phyloP scores from a whole-genome alignment of 1,140 invertebrate species.

The Zaprionus tsacasi region DNA sequence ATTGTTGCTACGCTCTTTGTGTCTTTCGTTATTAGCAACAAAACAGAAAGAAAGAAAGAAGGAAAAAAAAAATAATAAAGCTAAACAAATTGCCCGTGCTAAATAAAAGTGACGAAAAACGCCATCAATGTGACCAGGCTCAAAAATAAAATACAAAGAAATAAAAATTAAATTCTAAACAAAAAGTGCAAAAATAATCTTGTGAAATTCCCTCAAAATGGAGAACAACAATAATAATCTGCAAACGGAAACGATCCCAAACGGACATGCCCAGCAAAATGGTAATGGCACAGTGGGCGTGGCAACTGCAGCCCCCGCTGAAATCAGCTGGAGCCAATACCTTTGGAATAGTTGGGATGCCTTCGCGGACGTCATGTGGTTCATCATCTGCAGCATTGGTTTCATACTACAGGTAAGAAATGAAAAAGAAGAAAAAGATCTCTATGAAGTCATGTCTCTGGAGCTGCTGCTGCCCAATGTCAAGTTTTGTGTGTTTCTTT shows the following conservation, averaged over 20 bases:
- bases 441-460: not conserved
- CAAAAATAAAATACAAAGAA: slow-evolving; percentile 33
- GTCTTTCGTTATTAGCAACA: slow-evolving; percentile 47
- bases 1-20: slow-evolving; percentile 47
- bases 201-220: slow-evolving; percentile 46
- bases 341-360: slow-evolving; percentile 84
- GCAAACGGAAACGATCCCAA: slow-evolving; percentile 36
- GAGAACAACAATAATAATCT: slow-evolving; percentile 71
- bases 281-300: slow-evolving; percentile 50
- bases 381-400: slow-evolving; percentile 86
- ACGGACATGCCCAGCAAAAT: slow-evolving; percentile 56
- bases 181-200: slow-evolving; percentile 27
- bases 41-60: slow-evolving; percentile 4
- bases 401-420: slow-evolving; percentile 83
- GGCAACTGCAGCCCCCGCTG: slow-evolving; percentile 5
- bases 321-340: slow-evolving; percentile 38
- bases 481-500: not conserved
- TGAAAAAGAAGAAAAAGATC: not conserved
- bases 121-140: slow-evolving; percentile 38
- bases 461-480: not conserved
- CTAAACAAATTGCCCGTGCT: slow-evolving; percentile 14
- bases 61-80: slow-evolving; percentile 14
- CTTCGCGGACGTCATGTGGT: slow-evolving; percentile 87
- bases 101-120: slow-evolving; percentile 43
- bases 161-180: slow-evolving; percentile 2